phyloP scores from a whole-genome alignment of 1,140 invertebrate species.

The Drosophila kepulauana region DNA sequence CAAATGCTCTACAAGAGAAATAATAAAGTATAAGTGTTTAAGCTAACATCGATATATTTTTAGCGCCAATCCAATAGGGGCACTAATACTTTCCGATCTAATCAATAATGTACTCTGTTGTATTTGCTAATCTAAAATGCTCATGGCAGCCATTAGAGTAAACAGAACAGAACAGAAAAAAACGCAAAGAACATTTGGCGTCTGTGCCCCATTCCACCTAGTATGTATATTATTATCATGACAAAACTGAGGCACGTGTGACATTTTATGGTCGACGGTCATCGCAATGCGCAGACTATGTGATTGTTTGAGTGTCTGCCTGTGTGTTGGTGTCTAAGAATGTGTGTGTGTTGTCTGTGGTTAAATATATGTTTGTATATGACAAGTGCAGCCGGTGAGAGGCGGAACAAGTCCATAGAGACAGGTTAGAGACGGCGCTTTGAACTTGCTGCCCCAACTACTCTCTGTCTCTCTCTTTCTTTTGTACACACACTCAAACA shows the following conservation, averaged over 20 bases:
- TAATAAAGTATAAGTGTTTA: background rate
- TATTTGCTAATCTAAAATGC: background rate
- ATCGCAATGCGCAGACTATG: conserved; percentile 14
- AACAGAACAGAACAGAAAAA: conserved; percentile 4
- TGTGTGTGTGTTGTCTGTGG: background rate
- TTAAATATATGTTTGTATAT: background rate
- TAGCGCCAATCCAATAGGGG: background rate
- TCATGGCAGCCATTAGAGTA: background rate
- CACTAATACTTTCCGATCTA: background rate
- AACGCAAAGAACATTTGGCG: conserved; percentile 6
- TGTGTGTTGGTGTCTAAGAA: background rate
- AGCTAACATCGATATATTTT: background rate
- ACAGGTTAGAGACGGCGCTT: conserved; percentile 10
- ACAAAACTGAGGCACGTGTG: conserved; percentile 66
- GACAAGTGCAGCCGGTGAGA: conserved; percentile 7
- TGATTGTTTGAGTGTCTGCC: conserved; percentile 1
- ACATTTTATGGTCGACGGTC: conserved; percentile 43
- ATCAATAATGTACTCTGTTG: background rate
- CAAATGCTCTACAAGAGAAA: conserved; percentile 8
- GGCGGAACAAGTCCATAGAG: conserved; percentile 15
- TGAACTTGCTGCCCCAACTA: conserved; percentile 14
- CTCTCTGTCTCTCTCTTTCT: background rate
- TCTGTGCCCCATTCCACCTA: conserved; percentile 1
- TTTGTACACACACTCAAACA: background rate
- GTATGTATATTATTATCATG: conserved; percentile 15